phyloP scores from a whole-genome alignment of 2,888 invertebrate species.

The Cerceris ruficornis region DNA sequence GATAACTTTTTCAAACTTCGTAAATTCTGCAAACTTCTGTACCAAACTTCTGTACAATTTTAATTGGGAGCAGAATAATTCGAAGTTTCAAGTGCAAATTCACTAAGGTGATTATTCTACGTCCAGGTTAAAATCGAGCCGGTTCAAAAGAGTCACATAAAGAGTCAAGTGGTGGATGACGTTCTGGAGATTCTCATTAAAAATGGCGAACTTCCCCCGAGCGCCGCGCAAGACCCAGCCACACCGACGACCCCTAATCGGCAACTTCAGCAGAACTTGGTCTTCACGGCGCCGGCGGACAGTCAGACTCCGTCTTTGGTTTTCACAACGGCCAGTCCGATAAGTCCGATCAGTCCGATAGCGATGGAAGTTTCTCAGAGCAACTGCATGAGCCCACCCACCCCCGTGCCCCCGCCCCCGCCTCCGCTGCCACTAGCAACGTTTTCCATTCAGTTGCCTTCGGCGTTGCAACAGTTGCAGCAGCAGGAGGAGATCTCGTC shows the following conservation, averaged over 20 bases:
- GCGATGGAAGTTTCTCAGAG: conserved; percentile 78
- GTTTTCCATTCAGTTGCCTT: conserved; percentile 80
- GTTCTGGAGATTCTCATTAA: conserved; percentile 96
- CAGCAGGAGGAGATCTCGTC: conserved; percentile 74
- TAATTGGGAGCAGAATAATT: neutral
- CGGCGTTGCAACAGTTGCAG: conserved; percentile 73
- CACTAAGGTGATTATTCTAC: neutral
- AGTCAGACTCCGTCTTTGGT: conserved; percentile 76
- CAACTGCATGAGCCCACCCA: conserved; percentile 75
- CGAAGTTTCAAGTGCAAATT: neutral
- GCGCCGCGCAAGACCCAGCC: conserved; percentile 89
- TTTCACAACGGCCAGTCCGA: conserved; percentile 75
- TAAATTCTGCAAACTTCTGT: too few relatives aligned
- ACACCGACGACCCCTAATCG: conserved; percentile 83
- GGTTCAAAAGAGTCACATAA: conserved; percentile 81
- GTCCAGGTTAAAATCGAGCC: conserved; percentile 79
- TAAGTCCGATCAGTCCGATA: conserved; percentile 76
- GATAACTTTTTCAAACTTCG: too few relatives aligned
- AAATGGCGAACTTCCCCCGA: conserved; percentile 95
- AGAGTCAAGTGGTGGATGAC: conserved; percentile 94
- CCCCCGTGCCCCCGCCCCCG: conserved; percentile 76
- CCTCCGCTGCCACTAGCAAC: conserved; percentile 81
- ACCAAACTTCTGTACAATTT: too few relatives aligned
- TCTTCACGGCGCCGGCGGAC: conserved; percentile 78
- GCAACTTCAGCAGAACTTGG: conserved; percentile 78